Base-by-base conservation (phyloP, 2,113 vertebrate species). In the Cryptomyrus ogoouensis region DNA sequence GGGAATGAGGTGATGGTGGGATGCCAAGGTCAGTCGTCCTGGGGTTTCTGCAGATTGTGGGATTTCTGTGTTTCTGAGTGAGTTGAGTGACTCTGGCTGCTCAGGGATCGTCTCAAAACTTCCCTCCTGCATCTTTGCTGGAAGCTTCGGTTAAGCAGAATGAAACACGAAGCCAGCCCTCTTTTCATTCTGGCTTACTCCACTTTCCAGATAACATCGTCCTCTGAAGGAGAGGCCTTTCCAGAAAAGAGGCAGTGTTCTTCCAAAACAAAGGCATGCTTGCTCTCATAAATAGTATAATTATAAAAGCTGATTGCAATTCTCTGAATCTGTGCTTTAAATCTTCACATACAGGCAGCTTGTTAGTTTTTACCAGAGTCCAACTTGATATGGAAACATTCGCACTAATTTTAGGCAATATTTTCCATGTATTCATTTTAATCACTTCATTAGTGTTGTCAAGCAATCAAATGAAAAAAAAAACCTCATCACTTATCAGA, bases 121-220 rank as follows among this genome's bases (percentile, higher is more conserved):
- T n/a, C 42, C 39, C 83, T 84, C 83, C 24, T 46, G 83, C 21
- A 47, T 84, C 83, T 47, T 84, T 42, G 31, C 35, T 80, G 74
- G 74, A 39, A 80, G 74, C 74, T 6, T 42, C 15, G 5, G 35
- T 80, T 19, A 3, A 8, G 35, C 31, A 19, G 74, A 39, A 42
- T 19, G 35, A 80, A 42, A 80, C 74, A 42, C 1, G 5, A 35
- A 77, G 15, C 15, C 70, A 13, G 70, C 27, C 31, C 74, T 35
- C 74, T 19, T 80, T 80, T 39, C 15, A 19, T 80, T 80, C 35
- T 80, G 74, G 74, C 74, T 80, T 19, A 80, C 35, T 19, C 74
- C 74, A 19, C 17, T 84, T 84, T n/a, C 44, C 83, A 84, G 83
- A 84, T 80, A 80, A 80, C 74, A 80, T 47, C 44, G 17, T 84